A percentile compares a stretch with the other conserved stretches of the same genome.
Evolutionary conservation across 2,113 vertebrate species (phyloP).

Genomic region (Geothlypis trichas): DNA sequence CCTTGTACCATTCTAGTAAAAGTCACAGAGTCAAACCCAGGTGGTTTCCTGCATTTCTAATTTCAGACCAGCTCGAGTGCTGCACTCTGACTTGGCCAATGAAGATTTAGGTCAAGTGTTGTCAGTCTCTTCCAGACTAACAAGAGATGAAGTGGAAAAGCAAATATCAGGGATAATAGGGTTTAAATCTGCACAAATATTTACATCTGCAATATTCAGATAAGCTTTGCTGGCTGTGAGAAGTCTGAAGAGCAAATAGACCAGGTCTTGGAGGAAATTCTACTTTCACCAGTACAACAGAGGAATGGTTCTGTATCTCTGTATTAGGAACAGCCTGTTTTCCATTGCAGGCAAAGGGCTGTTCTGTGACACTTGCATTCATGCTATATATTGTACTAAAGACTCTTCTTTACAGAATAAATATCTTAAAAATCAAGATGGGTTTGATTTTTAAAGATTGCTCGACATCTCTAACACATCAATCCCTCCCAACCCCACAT

Average conservation of each 20-base stretch:
- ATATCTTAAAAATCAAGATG: neutral
- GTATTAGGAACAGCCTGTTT: rapidly evolving
- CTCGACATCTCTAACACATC: neutral
- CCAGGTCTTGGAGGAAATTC: neutral
- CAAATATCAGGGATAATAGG: neutral
- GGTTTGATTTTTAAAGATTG: neutral
- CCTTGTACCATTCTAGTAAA: neutral
- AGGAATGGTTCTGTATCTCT: neutral
- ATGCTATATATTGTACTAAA: neutral
- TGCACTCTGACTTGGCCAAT: neutral
- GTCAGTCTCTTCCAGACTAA: neutral
- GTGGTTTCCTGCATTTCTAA: neutral
- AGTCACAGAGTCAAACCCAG: neutral
- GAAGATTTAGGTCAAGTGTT: neutral
- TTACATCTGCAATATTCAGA: neutral
- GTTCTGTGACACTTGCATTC: neutral
- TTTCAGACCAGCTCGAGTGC: neutral
- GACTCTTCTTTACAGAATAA: neutral
- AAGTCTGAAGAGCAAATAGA: neutral
- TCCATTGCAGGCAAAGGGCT: neutral
- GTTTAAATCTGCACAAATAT: neutral
- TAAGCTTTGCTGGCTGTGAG: neutral
- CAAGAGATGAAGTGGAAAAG: neutral
- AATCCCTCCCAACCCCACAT: neutral
- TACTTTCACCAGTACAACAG: neutral